These are phyloP conservation scores for Notocelia uddmanniana DNA, from an alignment of 2,888 invertebrate genomes.

Conservation along the genomic window DNA sequence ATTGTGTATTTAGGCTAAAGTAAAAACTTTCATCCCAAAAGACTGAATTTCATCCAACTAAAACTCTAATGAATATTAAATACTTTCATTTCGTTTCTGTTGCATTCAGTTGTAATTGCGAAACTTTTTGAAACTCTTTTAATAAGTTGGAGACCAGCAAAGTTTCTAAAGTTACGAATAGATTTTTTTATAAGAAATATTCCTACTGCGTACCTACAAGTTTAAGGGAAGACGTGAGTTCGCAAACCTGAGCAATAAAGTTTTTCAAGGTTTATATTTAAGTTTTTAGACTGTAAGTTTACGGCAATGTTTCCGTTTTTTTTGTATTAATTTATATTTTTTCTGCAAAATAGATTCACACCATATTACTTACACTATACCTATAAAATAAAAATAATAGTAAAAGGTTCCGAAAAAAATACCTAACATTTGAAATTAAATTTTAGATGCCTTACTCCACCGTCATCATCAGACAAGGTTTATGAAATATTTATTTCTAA, in stretches of 20 bases:
- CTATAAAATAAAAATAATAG: too few relatives aligned
- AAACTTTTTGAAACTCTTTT: conserved; percentile 24
- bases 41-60: background rate
- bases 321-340: background rate
- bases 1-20: too few relatives aligned
- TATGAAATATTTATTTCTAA: too few relatives aligned
- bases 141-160: background rate
- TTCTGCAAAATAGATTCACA: too few relatives aligned
- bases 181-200: conserved; percentile 26
- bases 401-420: too few relatives aligned
- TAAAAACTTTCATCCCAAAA: background rate
- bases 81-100: conserved; percentile 17
- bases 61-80: conserved; percentile 4
- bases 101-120: conserved; percentile 20
- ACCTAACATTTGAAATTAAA: too few relatives aligned
- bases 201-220: background rate
- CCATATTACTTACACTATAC: too few relatives aligned
- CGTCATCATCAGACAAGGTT: too few relatives aligned
- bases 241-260: conserved; percentile 4
- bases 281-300: background rate
- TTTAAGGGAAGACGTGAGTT: conserved; percentile 20
- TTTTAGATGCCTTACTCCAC: too few relatives aligned
- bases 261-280: background rate
- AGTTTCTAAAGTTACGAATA: conserved; percentile 23
- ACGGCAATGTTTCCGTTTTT: background rate